Evolutionary conservation across 2,797 vertebrate species (phyloP), one percentile per base, ranked within the genome.

Genomic region (Muraenolepis orangiensis): DNA sequence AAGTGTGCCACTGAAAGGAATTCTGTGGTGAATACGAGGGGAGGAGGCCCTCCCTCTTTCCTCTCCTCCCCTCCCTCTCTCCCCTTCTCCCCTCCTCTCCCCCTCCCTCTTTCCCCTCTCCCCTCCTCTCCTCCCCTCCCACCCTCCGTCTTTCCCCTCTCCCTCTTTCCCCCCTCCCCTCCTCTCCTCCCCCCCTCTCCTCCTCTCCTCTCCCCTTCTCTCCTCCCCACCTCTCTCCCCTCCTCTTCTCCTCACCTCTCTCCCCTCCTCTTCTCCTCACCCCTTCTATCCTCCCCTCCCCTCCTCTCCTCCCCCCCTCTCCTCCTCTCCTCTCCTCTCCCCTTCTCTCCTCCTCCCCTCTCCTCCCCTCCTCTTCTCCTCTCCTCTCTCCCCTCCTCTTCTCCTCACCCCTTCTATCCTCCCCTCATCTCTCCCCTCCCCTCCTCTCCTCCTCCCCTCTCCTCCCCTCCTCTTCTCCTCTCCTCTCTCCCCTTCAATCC

Each of bases 1-100:
- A 98, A 98, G 95, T 96, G 94, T 97, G 96, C 96, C 96, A 96
- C 94, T 99, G 97, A 99, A 98, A 97, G 94, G 96, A 96, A 95
- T 95, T 96, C 96, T 95, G 95, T 96, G 96, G 96, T 98, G 97
- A 98, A 98, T 98, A 95, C 95, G 91, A 95, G 95, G 34, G 38
- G 8, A 26, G 6, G n/a, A n/a, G 23, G 30, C 74, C 42, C 34
- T 51, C 71, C 30, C 42, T 29, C 42, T 71, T n/a, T 38, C n/a
- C n/a, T n/a, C 70, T 29, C 28, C 74, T 38, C 69, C 38, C 86
- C 32, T 6, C 28, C 13, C 23, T 66, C 42, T 40, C 86, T 34
- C 32, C 32, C 32, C 32, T 34, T 72, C 42, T 29, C 36, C 71
- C 31, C 51, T 31, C 46, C 74, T 26, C 70, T 29, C n/a, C n/a